A percentile compares a stretch with the other conserved stretches of the same genome.
Evolutionary conservation across 2,888 invertebrate genomes (phyloP).

Genomic region (Branchipolynoe longqiensis): DNA sequence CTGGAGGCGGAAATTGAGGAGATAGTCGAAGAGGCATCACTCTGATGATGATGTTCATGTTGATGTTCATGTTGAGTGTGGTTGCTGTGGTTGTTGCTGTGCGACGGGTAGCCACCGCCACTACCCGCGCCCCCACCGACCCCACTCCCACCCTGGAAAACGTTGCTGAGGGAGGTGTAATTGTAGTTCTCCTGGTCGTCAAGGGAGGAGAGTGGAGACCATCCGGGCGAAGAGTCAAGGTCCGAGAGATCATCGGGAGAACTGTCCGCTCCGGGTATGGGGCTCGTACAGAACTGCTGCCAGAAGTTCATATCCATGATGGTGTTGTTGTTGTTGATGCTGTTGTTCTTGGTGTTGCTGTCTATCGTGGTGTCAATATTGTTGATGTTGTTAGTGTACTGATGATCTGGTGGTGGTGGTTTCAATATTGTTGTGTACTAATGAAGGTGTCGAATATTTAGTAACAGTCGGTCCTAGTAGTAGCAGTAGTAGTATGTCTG

Average conservation of each 20-base stretch:
- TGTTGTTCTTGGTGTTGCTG: not conserved
- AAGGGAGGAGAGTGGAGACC: conserved; percentile 51
- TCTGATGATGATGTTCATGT: not conserved
- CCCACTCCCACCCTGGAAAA: no score
- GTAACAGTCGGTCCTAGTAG: no score
- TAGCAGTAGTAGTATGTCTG: no score
- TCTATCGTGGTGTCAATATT: not conserved
- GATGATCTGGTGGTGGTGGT: not conserved
- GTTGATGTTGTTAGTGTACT: not conserved
- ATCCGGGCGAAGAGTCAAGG: conserved; percentile 19
- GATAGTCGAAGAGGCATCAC: not conserved
- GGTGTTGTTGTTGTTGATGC: not conserved
- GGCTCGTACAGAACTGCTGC: conserved; percentile 53
- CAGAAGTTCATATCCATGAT: conserved; percentile 48
- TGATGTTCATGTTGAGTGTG: not conserved
- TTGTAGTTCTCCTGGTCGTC: conserved; percentile 58
- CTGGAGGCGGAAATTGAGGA: conserved; percentile 25
- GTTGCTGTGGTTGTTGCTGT: not conserved
- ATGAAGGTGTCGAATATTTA: not conserved
- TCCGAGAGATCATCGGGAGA: not conserved
- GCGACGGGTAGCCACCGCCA: not conserved
- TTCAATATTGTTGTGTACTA: not conserved
- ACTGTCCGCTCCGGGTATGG: not conserved
- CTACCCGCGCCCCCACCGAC: not conserved
- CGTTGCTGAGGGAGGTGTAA: no score